phyloP scores from a whole-genome alignment of 2,888 invertebrate species.

The Agrotis segetum region DNA sequence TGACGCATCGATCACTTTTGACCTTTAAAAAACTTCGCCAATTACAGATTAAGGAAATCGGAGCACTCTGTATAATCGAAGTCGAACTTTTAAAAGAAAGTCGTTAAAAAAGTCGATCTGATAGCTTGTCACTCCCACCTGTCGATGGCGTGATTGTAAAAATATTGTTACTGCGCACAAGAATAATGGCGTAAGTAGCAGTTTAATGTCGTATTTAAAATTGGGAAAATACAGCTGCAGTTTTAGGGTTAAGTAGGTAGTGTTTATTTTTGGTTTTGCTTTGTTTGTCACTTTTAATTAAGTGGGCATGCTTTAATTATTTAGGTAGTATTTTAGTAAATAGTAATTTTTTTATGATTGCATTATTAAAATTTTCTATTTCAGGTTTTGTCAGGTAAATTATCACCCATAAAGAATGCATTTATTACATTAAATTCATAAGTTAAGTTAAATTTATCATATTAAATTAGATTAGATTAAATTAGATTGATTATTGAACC shows the following conservation, averaged over 20 bases:
- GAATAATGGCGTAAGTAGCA: conserved; percentile 64
- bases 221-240: conserved; percentile 7
- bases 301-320: not conserved
- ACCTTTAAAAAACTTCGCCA: conserved; percentile 64
- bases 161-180: conserved; percentile 65
- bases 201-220: conserved; percentile 33
- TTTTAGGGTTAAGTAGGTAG: not conserved
- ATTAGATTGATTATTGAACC: too few relatives aligned
- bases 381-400: too few relatives aligned
- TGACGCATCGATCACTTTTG: conserved; percentile 51
- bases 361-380: too few relatives aligned
- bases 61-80: conserved; percentile 73
- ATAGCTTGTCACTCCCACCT: conserved; percentile 82
- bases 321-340: not conserved
- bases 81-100: conserved; percentile 76
- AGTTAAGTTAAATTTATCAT: too few relatives aligned
- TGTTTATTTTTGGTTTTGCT: not conserved
- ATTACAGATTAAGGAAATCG: conserved; percentile 65
- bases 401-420: too few relatives aligned
- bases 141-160: conserved; percentile 84
- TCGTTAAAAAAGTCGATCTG: conserved; percentile 74
- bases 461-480: too few relatives aligned
- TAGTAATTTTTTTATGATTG: not conserved
- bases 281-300: not conserved
- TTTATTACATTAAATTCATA: too few relatives aligned